Base-by-base conservation (phyloP, 1,140 invertebrate species). In the Zaprionus inermis region DNA sequence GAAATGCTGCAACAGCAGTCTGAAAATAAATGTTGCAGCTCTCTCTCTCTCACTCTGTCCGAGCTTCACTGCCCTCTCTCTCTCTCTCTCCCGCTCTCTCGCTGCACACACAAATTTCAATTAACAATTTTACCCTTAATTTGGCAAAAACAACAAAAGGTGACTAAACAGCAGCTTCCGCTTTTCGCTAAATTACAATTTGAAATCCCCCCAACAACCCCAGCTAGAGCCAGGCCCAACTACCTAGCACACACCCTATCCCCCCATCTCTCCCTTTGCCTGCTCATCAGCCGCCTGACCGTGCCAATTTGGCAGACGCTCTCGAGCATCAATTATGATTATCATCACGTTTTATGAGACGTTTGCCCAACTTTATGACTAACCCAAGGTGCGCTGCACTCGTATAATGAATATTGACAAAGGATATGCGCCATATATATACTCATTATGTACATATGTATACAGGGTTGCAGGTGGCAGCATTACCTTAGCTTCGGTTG, bases 291-390 rank as follows among this genome's bases (percentile, higher is more conserved):
- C 6, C 12, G 34, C 28, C 76, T 63, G 64, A 72, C 68, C 60
- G 66, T 41, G 61, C 64, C 71, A 77, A 77, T 72, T 73, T 73
- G 57, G 64, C 59, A 49, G 32, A 49, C 52, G 51, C 80, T 80
- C 63, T 80, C 63, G 75, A 81, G 76, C 85, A 89, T 89, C 85
- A 89, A 90, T 89, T 89, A 85, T 89, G 85, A 89, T 89, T 89
- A 89, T 89, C 85, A 85, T 90, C 85, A 89, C 85, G 85, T 89
- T 89, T 89, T 89, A 89, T 89, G 85, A 89, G 85, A 89, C 85
- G 78, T 89, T 89, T 76, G 66, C 75, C 76, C 75, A 89, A 90
- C 78, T 89, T 89, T 89, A 89, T 89, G 84, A 90, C 84, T 84
- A 61, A 58, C 82, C 66, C 30, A 89, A 83, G 84, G 78, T 89